Evolutionary conservation across 2,888 invertebrate genomes (phyloP).

Genomic region (Tachina lurida): DNA sequence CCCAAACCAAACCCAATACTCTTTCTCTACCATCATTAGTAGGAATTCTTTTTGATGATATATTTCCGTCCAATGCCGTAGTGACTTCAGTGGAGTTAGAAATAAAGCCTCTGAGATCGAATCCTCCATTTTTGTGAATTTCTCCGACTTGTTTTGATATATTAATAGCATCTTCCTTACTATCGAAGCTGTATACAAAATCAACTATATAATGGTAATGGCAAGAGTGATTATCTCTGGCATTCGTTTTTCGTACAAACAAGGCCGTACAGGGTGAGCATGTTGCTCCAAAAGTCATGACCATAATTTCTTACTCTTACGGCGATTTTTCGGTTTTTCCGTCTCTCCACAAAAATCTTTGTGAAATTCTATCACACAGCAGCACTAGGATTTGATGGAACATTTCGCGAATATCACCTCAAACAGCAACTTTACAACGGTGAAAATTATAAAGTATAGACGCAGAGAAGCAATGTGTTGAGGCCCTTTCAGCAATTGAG

Average conservation of each 20-base stretch:
- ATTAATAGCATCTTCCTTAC: conserved; percentile 41
- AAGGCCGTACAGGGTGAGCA: conserved; percentile 71
- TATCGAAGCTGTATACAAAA: conserved; percentile 52
- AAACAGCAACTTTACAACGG: too few relatives aligned
- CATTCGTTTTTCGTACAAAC: conserved; percentile 57
- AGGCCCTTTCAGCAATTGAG: too few relatives aligned
- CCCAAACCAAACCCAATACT: too few relatives aligned
- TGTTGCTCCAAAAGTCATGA: conserved; percentile 73
- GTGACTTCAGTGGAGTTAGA: conserved; percentile 57
- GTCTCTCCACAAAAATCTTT: conserved; percentile 12
- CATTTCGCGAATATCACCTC: too few relatives aligned
- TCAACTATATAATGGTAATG: conserved; percentile 59
- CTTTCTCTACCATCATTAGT: too few relatives aligned
- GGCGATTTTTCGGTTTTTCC: too few relatives aligned
- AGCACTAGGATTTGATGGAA: too few relatives aligned
- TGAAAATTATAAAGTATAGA: too few relatives aligned
- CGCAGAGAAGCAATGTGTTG: too few relatives aligned
- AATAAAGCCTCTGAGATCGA: conserved; percentile 52
- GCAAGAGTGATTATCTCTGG: conserved; percentile 46
- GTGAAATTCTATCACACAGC: background rate
- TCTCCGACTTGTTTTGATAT: conserved; percentile 49
- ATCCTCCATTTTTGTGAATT: conserved; percentile 59
- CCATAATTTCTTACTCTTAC: conserved; percentile 66
- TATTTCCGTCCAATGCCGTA: conserved; percentile 25
- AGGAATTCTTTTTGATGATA: background rate